Base-by-base conservation (phyloP, 1,140 invertebrate species). In the Pygmarrhopalites habei region DNA sequence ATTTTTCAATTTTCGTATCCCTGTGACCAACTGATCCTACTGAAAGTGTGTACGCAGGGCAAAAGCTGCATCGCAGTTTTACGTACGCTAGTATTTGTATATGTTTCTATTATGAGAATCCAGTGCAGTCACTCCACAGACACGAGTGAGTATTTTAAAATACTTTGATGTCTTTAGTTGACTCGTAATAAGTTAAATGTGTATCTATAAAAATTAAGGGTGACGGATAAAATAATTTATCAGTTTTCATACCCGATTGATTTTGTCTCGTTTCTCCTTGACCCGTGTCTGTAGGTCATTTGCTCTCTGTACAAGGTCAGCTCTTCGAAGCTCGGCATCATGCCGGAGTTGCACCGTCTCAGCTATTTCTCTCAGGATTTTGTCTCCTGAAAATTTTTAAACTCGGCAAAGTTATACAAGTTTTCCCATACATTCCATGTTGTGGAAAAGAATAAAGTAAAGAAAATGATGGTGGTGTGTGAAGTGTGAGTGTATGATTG, bases 211-310 rank as follows among this genome's bases (percentile, higher is more conserved):
- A n/a, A n/a, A n/a, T n/a, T n/a, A n/a, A n/a, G n/a, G n/a, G n/a
- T n/a, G n/a, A n/a, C n/a, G n/a, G n/a, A n/a, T n/a, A n/a, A n/a
- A n/a, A n/a, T n/a, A n/a, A n/a, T n/a, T n/a, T n/a, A n/a, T n/a
- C n/a, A n/a, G n/a, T n/a, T n/a, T 35, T 35, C 53, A 62, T 70
- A 72, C 70, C 58, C 68, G 62, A 55, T 56, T 68, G 25, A 72
- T 66, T 60, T 68, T 70, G 23, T 72, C 70, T n/a, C 68, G 55
- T 46, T 70, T 72, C 47, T 70, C 70, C 47, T 69, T 72, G 29
- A 72, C 60, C 26, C 63, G 25, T 23, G 60, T 56, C 32, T 72
- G 68, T n/a, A 72, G 58, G 58, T 72, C 68, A 62, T 70, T 72
- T 41, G 70, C 70, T 60, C 64, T 19, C 29, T 72, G 65, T 7